Evolutionary conservation across 2,113 vertebrate genomes (phyloP).

Genomic region (Drymodes brunneopygia): DNA sequence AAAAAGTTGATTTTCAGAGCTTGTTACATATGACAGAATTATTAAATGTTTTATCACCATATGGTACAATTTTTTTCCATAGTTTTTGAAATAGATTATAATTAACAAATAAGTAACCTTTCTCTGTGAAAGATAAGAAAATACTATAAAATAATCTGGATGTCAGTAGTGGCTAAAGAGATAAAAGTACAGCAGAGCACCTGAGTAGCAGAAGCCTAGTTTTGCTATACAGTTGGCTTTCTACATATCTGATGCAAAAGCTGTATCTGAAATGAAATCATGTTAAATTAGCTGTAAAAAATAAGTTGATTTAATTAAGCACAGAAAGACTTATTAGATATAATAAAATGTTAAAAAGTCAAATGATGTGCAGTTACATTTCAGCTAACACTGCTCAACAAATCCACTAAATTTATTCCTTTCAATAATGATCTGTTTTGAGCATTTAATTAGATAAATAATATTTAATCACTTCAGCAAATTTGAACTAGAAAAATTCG

Average conservation of each 20-base stretch:
- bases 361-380: constrained; percentile 81
- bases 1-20: constrained; percentile 35
- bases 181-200: constrained; percentile 33
- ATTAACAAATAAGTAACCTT: background rate
- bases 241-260: constrained; percentile 69
- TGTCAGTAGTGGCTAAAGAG: background rate
- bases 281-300: constrained; percentile 83
- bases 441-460: constrained; percentile 84
- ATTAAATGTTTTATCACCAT: constrained; percentile 12
- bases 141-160: background rate
- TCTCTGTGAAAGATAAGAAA: background rate
- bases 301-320: constrained; percentile 84
- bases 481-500: constrained; percentile 76
- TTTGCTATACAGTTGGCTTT: constrained; percentile 63
- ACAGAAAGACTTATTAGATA: constrained; percentile 82
- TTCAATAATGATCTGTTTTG: constrained; percentile 84
- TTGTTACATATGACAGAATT: constrained; percentile 1
- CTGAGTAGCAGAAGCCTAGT: constrained; percentile 54
- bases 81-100: background rate
- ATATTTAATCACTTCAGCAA: constrained; percentile 82
- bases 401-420: constrained; percentile 80
- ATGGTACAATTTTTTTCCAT: background rate
- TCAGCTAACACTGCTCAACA: constrained; percentile 76
- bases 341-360: constrained; percentile 85
- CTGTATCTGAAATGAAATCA: constrained; percentile 76